Conservation (phyloP, 1,140 invertebrate genomes). For the Eupeodes corollae region DNA sequence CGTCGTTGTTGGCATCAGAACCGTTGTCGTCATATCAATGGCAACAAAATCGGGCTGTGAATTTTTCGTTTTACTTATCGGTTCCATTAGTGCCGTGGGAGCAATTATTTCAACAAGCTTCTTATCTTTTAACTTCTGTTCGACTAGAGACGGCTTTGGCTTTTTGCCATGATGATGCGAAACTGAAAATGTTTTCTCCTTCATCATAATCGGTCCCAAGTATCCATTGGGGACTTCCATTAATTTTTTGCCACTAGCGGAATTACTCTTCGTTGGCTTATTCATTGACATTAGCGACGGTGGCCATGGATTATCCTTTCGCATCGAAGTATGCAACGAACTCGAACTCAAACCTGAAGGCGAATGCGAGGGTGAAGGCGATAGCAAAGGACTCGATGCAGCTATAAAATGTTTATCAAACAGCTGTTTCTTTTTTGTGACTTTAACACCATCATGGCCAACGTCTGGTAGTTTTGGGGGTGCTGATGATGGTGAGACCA, state of each 20-base stretch:
- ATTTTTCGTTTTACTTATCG: neutral
- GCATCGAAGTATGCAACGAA: too few relatives aligned
- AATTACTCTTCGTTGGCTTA: neutral
- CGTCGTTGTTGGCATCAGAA: neutral
- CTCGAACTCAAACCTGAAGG: too few relatives aligned
- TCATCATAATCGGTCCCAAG: constrained; percentile 32
- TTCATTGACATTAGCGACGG: neutral
- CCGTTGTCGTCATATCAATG: neutral
- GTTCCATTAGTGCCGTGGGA: constrained; percentile 19
- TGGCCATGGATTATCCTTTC: too few relatives aligned
- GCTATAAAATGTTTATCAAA: constrained; percentile 21
- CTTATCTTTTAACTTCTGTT: constrained; percentile 18
- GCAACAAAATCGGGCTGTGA: too few relatives aligned
- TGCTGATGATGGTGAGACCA: constrained; percentile 2
- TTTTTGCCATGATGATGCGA: constrained; percentile 18
- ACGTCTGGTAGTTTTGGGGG: neutral
- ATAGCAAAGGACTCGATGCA: too few relatives aligned
- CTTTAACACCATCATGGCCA: constrained; percentile 29
- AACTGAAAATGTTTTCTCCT: constrained; percentile 24
- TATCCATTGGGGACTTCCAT: constrained; percentile 21
- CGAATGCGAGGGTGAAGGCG: too few relatives aligned
- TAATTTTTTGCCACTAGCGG: neutral
- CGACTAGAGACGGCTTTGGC: constrained; percentile 13
- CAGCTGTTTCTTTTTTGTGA: constrained; percentile 30
- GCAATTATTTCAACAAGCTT: constrained; percentile 28